phyloP scores from a whole-genome alignment of 1,140 invertebrate species.

The Cephus cinctus region DNA sequence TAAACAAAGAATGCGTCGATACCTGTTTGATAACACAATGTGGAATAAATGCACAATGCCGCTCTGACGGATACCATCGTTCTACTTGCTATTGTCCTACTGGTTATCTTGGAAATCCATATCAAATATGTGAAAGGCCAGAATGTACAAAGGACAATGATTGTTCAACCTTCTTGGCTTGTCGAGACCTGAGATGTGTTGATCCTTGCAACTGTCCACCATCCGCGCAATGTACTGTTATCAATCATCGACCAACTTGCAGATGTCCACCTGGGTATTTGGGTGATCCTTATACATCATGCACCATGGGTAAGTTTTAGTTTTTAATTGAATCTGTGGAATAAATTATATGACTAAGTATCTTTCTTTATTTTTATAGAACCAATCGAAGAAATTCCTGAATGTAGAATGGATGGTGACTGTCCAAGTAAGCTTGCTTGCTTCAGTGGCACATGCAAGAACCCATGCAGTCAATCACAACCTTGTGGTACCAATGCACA shows the following conservation, averaged over 20 bases:
- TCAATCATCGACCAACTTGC: conserved; percentile 74
- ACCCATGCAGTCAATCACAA: conserved; percentile 76
- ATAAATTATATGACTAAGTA: background rate
- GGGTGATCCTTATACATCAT: conserved; percentile 73
- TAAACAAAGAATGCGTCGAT: conserved; percentile 80
- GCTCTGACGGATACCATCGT: conserved; percentile 67
- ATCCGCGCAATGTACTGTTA: conserved; percentile 74
- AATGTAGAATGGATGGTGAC: conserved; percentile 80
- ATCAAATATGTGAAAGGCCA: conserved; percentile 71
- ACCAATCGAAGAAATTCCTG: conserved; percentile 57
- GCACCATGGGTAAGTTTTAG: conserved; percentile 58
- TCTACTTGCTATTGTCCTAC: conserved; percentile 79
- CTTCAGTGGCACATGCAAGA: conserved; percentile 75
- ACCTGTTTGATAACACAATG: conserved; percentile 79
- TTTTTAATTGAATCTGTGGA: background rate
- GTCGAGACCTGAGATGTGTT: conserved; percentile 71
- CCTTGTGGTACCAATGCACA: conserved; percentile 79
- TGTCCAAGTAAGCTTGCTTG: conserved; percentile 84
- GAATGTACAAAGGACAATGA: conserved; percentile 75
- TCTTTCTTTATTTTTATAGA: conserved; percentile 40
- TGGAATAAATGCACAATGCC: conserved; percentile 78
- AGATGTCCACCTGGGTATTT: conserved; percentile 79
- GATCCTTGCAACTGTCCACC: conserved; percentile 76
- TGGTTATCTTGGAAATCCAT: conserved; percentile 73
- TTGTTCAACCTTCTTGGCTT: conserved; percentile 73